Evolutionary conservation across 2,888 invertebrate species (phyloP).

Genomic region (Saturnia pavonia): DNA sequence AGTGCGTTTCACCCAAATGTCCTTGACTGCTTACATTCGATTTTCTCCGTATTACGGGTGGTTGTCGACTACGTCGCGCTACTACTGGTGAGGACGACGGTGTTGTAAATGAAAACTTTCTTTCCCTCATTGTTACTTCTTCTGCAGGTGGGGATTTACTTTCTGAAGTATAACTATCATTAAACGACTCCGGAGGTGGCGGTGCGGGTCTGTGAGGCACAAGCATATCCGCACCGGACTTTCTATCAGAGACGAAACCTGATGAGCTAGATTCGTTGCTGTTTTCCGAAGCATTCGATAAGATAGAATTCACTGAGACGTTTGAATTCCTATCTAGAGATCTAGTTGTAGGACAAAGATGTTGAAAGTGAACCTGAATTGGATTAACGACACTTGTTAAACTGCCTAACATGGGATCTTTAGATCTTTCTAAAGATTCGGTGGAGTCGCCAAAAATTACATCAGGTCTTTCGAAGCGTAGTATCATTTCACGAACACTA

Average conservation of each 20-base stretch:
- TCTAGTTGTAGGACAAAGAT: slow-evolving; percentile 62
- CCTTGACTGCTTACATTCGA: slow-evolving; percentile 59
- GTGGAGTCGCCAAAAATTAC: slow-evolving; percentile 56
- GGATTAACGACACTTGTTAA: slow-evolving; percentile 71
- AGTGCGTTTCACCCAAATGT: slow-evolving; percentile 64
- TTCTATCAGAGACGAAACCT: slow-evolving; percentile 73
- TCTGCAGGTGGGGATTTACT: slow-evolving; percentile 55
- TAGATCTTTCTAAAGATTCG: slow-evolving; percentile 65
- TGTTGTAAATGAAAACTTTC: slow-evolving; percentile 62
- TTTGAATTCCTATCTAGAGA: slow-evolving; percentile 73
- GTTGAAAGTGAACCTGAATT: slow-evolving; percentile 65
- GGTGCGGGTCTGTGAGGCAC: slow-evolving; percentile 74
- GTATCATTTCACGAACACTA: slow-evolving; percentile 72
- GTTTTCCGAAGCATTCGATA: slow-evolving; percentile 73
- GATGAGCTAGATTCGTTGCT: slow-evolving; percentile 78
- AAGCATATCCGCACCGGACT: slow-evolving; percentile 53
- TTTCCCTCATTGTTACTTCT: slow-evolving; percentile 47
- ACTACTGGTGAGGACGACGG: slow-evolving; percentile 66
- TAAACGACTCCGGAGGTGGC: slow-evolving; percentile 68
- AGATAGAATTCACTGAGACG: slow-evolving; percentile 75
- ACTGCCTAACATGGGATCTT: slow-evolving; percentile 61
- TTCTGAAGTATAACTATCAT: slow-evolving; percentile 56
- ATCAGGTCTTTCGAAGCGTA: slow-evolving; percentile 69
- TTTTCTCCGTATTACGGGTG: slow-evolving; percentile 73
- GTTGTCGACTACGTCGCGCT: slow-evolving; percentile 64